Evolutionary conservation across 2,888 invertebrate species (phyloP), one percentile per base, ranked within the genome.

Genomic region (Troides oblongomaculatus): DNA sequence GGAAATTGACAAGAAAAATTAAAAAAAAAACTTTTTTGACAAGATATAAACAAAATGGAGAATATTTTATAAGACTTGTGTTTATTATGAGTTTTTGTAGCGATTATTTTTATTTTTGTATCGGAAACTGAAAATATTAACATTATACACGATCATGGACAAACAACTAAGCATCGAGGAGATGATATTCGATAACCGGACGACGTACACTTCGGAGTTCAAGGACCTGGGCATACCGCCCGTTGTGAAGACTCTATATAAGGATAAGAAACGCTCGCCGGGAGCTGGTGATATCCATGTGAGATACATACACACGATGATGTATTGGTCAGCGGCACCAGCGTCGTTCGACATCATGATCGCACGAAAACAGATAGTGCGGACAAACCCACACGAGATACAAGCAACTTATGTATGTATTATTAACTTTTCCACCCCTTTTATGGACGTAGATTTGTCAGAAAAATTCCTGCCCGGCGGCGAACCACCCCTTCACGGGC

Each of bases 231-330:
- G 73, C 3, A 70, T 78, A 21, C 69, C 57, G 43, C 71, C 74
- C 0, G 10, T 62, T 0, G 62, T 69, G 10, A 73, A 67, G 67
- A 82, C 82, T 0, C 68, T 68, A 1, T 79, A 78, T 46, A 73
- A 75, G 57, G 56, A 61, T 21, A 81, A 78, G 61, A 68, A 72
- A 0, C 56, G 14, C 2, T 71, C 74, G 25, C 30, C 62, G 0
- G 76, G 71, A n/a, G 66, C 69, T 4, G 66, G 72, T 23, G 70
- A 68, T 6, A 65, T 73, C 1, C 78, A 78, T 7, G 30, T 81
- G 66, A 85, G 80, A 69, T 74, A 82, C 50, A 39, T 76, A 3
- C 78, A 84, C 21, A 78, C 84, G 1, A 50, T 86, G 62, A 74
- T 74, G 0, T 75, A 79, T 0, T 82, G 79, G 79, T 81, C 74